Base-by-base conservation (phyloP, 37 sponge, comb jelly and placozoan genomes). In the Ephydatia muelleri region DNA sequence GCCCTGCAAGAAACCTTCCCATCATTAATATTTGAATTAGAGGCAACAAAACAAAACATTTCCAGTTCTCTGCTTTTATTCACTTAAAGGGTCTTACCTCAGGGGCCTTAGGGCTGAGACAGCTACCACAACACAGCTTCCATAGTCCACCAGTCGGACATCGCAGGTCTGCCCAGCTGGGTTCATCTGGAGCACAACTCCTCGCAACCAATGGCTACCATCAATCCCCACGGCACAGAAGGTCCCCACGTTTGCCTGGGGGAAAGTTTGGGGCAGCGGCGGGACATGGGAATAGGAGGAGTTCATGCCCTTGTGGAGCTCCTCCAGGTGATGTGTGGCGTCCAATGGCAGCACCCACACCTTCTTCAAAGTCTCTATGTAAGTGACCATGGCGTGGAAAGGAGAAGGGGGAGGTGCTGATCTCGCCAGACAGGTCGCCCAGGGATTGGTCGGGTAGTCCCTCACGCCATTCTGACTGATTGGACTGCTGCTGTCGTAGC, bases 181-280 rank as follows among this genome's bases (percentile, higher is more conserved):
- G 6, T 75, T 68, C 0, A 68, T 39, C 76, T 66, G 79, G 5
- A 69, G 66, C 66, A 89, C 80, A 3, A 65, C 68, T 1, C 84
- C 89, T 65, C 89, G 43, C 73, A 89, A 81, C 89, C 89, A 89
- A 80, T 89, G 84, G 26, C 79, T 84, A 9, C 84, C 84, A 37
- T 80, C 84, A 35, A 89, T 84, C 32, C 75, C 73, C 27, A 83
- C 89, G 32, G 89, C 84, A 89, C 89, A 89, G 69, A 73, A 84
- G 76, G 78, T 89, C 0, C 76, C 81, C 0, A 87, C 38, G 16
- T 79, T 73, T 0, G 74, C 73, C 22, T 39, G 75, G 3, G 23
- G 32, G 8, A 13, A 2, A 23, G 48, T 66, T 2, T 0, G 71
- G 13, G 80, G 64, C 29, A 39, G 36, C 32, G 75, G 73, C 16